These are phyloP conservation scores for Trilocha varians DNA, from an alignment of 2,888 invertebrate genomes.

Conservation along the genomic window DNA sequence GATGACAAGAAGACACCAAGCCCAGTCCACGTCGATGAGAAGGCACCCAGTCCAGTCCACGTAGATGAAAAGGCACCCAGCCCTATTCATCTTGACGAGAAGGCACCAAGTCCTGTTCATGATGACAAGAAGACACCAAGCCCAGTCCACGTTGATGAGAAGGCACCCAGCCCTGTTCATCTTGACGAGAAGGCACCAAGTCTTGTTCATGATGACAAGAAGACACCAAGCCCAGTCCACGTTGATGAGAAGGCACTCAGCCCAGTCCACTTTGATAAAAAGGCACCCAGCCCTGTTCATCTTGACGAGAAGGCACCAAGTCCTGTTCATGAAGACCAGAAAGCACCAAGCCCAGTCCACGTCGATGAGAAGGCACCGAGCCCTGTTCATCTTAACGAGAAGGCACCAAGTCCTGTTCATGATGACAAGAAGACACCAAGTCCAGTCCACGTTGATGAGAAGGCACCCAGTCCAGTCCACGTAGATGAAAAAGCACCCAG, in stretches of 20 bases:
- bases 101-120: slow-evolving; percentile 3
- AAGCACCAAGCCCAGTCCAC: slow-evolving; percentile 1
- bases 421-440: not conserved
- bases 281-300: slow-evolving; percentile 1
- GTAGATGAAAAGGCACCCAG: slow-evolving; percentile 8
- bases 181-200: no score
- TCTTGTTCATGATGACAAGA: slow-evolving; percentile 6
- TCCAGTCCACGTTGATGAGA: slow-evolving; percentile 1
- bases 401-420: slow-evolving; percentile 7
- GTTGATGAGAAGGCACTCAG: slow-evolving; percentile 4
- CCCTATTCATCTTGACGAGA: slow-evolving; percentile 5
- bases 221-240: slow-evolving; percentile 9
- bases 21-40: no score
- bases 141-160: not conserved
- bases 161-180: slow-evolving; percentile 9
- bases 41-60: not conserved
- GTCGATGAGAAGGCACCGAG: slow-evolving; percentile 7
- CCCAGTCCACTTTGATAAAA: slow-evolving; percentile 2
- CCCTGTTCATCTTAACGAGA: slow-evolving; percentile 5
- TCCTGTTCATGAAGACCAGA: slow-evolving; percentile 4
- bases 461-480: not conserved
- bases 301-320: slow-evolving; percentile 1
- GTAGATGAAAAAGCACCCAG: not conserved
- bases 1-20: no score
- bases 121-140: slow-evolving; percentile 2